phyloP scores from a whole-genome alignment of 1,140 invertebrate genomes.

The Colletes latitarsis region DNA sequence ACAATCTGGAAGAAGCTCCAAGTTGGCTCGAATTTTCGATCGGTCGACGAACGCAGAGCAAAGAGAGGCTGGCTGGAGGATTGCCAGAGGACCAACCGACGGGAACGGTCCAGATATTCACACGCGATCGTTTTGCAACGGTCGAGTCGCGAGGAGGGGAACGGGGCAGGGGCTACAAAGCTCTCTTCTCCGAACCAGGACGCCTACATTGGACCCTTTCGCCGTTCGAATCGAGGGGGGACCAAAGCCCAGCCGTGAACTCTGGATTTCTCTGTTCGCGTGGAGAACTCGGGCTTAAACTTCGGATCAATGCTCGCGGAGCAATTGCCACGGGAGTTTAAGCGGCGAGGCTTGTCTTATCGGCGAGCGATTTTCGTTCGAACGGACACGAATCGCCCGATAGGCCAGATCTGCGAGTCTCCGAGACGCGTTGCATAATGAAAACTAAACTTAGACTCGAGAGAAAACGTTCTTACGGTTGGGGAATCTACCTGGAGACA shows the following conservation, averaged over 20 bases:
- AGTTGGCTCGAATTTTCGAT: constrained; percentile 64
- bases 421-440: too few relatives aligned
- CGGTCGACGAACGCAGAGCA: constrained; percentile 24
- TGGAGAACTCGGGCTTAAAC: constrained; percentile 58
- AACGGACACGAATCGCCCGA: neutral
- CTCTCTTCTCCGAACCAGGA: too few relatives aligned
- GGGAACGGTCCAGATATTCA: constrained; percentile 63
- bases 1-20: constrained; percentile 48
- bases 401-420: neutral
- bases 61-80: constrained; percentile 56
- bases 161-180: too few relatives aligned
- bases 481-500: too few relatives aligned
- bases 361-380: constrained; percentile 51
- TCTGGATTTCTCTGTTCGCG: constrained; percentile 46
- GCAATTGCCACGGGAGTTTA: constrained; percentile 58
- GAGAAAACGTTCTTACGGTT: too few relatives aligned
- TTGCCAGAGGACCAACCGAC: constrained; percentile 56
- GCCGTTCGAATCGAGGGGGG: neutral
- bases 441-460: too few relatives aligned
- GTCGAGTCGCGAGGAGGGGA: neutral
- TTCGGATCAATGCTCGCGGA: constrained; percentile 59
- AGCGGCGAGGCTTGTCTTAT: constrained; percentile 57
- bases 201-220: too few relatives aligned
- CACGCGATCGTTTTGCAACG: constrained; percentile 61
- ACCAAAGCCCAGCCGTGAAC: constrained; percentile 56